These are phyloP conservation scores for Rhingia rostrata DNA, from an alignment of 2,888 invertebrate genomes.

Conservation along the genomic window DNA sequence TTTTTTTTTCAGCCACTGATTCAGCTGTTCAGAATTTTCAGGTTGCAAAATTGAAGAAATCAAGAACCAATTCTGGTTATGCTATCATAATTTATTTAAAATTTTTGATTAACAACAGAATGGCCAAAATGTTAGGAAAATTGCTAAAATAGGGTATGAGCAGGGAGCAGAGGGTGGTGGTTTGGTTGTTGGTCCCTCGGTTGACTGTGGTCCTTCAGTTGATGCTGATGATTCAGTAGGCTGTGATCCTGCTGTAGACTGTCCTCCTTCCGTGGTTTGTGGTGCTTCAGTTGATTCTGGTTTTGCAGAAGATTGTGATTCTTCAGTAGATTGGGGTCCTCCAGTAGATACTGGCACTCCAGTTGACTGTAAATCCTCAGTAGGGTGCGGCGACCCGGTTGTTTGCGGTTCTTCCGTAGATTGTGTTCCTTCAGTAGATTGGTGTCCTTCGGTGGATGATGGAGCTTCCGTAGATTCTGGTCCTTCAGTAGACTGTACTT, in stretches of 20 bases:
- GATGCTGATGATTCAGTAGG: not conserved
- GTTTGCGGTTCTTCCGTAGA: not conserved
- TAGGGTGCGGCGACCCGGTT: not conserved
- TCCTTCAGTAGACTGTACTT: not conserved
- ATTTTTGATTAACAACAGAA: conserved; percentile 45
- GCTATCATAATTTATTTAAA: not conserved
- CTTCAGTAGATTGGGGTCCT: not conserved
- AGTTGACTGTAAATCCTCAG: not conserved
- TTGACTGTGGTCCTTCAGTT: not conserved
- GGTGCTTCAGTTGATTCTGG: not conserved
- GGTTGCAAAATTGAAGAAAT: not conserved
- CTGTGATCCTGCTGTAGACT: not conserved
- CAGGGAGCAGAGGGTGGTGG: conserved; percentile 25
- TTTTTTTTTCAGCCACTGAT: too few relatives aligned
- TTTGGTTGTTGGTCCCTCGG: not conserved
- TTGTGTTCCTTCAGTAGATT: not conserved
- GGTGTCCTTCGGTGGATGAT: not conserved
- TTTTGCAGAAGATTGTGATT: too few relatives aligned
- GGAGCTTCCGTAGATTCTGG: not conserved
- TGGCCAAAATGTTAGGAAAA: conserved; percentile 46
- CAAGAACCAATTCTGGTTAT: too few relatives aligned
- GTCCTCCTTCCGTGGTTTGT: not conserved
- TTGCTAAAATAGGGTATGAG: not conserved
- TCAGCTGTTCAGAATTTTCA: too few relatives aligned
- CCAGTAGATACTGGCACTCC: not conserved